Conservation (phyloP, 2,888 invertebrate genomes). For the Bruchidius siliquastri region DNA sequence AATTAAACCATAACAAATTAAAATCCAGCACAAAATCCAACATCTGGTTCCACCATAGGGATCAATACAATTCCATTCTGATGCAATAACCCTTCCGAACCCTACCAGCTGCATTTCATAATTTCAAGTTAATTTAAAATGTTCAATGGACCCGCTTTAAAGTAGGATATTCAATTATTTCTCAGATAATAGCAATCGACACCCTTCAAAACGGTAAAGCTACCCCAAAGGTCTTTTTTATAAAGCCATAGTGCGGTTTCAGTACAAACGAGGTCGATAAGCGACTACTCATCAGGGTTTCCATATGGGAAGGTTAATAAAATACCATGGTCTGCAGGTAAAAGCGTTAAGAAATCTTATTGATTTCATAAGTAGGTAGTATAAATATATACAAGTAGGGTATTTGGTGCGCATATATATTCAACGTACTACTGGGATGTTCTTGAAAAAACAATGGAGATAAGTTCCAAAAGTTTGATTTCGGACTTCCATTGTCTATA, state of each 20-base stretch:
- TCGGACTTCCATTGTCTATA: too few species aligned
- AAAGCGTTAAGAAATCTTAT: too few species aligned
- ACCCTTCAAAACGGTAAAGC: neutral
- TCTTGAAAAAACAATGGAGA: too few species aligned
- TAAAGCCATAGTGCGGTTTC: neutral
- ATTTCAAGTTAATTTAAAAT: conserved; percentile 6
- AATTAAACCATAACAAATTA: neutral
- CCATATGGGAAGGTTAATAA: neutral
- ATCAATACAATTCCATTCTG: neutral
- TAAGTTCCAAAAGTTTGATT: too few species aligned
- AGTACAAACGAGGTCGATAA: neutral
- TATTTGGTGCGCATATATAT: too few species aligned
- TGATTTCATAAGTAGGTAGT: too few species aligned
- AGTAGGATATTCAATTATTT: conserved; percentile 11
- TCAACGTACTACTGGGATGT: too few species aligned
- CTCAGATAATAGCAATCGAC: neutral
- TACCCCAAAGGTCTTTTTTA: neutral
- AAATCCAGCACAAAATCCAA: neutral
- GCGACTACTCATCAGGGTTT: neutral
- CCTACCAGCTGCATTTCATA: conserved; percentile 6
- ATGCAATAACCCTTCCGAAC: neutral
- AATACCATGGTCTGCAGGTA: too few species aligned
- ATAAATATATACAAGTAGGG: too few species aligned
- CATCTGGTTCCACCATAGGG: neutral
- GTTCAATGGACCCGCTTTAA: conserved; percentile 11